These are phyloP conservation scores for Conistra vaccinii DNA, from an alignment of 2,888 invertebrate species.

Conservation along the genomic window DNA sequence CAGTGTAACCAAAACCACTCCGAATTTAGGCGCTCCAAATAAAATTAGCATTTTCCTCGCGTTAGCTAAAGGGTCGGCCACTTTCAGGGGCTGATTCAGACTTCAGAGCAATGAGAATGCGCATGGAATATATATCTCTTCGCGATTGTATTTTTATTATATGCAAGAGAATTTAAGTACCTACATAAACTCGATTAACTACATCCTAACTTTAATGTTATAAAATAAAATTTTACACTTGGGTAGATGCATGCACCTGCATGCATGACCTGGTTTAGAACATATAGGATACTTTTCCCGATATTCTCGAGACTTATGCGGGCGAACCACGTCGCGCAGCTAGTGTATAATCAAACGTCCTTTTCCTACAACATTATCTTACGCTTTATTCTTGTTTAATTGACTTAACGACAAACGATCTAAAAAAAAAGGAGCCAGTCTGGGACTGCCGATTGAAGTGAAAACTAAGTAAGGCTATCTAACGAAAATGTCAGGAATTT, in stretches of 20 bases:
- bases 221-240: too few relatives aligned
- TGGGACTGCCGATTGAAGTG: too few relatives aligned
- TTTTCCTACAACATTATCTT: neutral
- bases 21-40: constrained; percentile 65
- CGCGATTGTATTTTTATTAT: neutral
- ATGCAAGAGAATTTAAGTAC: neutral
- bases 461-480: too few relatives aligned
- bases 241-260: too few relatives aligned
- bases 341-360: neutral
- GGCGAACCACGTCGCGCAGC: too few relatives aligned
- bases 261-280: too few relatives aligned
- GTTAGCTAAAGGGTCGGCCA: constrained; percentile 65
- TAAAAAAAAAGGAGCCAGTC: too few relatives aligned
- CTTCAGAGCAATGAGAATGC: constrained; percentile 42
- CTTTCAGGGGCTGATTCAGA: constrained; percentile 61
- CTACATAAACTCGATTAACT: neutral
- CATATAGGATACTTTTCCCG: too few relatives aligned
- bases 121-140: constrained; percentile 54
- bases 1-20: constrained; percentile 68
- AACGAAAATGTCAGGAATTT: too few relatives aligned
- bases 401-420: neutral
- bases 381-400: neutral
- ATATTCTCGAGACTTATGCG: too few relatives aligned
- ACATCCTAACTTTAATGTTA: too few relatives aligned
- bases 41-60: constrained; percentile 72